A percentile compares a stretch with the other conserved stretches of the same genome.
Evolutionary conservation across 2,797 vertebrate genomes (phyloP).

Genomic region (Heliangelus exortis): DNA sequence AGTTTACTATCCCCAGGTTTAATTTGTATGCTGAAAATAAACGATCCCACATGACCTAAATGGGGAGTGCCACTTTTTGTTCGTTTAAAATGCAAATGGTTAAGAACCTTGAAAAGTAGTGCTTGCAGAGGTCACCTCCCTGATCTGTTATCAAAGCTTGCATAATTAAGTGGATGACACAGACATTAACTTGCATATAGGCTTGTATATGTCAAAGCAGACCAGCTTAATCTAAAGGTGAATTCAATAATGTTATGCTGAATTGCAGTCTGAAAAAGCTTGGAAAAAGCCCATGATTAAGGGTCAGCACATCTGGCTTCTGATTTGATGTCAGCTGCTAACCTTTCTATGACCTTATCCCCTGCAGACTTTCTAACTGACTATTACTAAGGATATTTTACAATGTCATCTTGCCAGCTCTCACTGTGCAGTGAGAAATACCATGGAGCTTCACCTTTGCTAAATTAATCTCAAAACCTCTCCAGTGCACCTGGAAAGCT

Average conservation of each 20-base stretch:
- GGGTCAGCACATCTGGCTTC: slow-evolving; percentile 71
- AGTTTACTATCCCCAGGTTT: background rate
- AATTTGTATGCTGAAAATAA: background rate
- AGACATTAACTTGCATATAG: slow-evolving; percentile 54
- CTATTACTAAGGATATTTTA: slow-evolving; percentile 58
- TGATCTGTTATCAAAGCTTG: slow-evolving; percentile 30
- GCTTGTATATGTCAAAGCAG: slow-evolving; percentile 47
- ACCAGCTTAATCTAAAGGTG: slow-evolving; percentile 63
- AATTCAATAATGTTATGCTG: slow-evolving; percentile 74
- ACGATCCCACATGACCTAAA: background rate
- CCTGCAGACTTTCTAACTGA: slow-evolving; percentile 54
- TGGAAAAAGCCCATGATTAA: slow-evolving; percentile 59
- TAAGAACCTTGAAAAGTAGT: slow-evolving; percentile 2
- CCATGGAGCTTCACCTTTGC: slow-evolving; percentile 49
- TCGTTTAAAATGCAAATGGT: slow-evolving; percentile 14
- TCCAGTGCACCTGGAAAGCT: slow-evolving; percentile 13
- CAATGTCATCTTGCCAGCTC: slow-evolving; percentile 66
- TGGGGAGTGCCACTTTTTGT: background rate
- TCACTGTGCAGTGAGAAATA: slow-evolving; percentile 54
- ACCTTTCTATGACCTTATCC: slow-evolving; percentile 73
- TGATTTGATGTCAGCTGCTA: slow-evolving; percentile 72
- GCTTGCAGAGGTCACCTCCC: background rate
- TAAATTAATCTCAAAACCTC: slow-evolving; percentile 44
- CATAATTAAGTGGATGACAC: slow-evolving; percentile 50
- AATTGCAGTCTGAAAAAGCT: slow-evolving; percentile 67